Evolutionary conservation across 1,140 invertebrate genomes (phyloP).

Genomic region (Drosophila arawakana): DNA sequence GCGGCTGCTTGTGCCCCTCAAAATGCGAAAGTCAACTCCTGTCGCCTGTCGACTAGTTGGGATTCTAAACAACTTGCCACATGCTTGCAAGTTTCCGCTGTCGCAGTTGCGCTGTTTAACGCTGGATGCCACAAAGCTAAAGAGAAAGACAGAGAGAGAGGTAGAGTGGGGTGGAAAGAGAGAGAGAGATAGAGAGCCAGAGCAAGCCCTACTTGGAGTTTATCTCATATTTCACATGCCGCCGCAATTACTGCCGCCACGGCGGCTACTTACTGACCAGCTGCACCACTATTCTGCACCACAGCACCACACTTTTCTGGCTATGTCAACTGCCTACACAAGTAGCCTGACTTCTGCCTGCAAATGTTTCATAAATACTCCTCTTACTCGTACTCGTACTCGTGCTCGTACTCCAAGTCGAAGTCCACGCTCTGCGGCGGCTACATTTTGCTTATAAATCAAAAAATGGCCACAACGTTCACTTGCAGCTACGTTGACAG

Average conservation of each 20-base stretch:
- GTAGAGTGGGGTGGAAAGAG: no score
- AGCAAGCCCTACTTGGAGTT: conserved; percentile 74
- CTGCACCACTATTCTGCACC: conserved; percentile 24
- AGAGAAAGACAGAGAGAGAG: no score
- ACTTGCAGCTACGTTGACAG: conserved; percentile 71
- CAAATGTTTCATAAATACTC: conserved; percentile 82
- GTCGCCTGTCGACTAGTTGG: conserved; percentile 56
- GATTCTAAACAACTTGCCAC: conserved; percentile 81
- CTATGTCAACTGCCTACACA: conserved; percentile 76
- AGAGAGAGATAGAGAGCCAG: no score
- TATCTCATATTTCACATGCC: conserved; percentile 83
- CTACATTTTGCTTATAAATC: conserved; percentile 82
- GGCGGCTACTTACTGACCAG: conserved; percentile 65
- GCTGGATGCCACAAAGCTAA: conserved; percentile 20
- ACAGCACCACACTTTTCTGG: conserved; percentile 34
- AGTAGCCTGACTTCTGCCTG: conserved; percentile 64
- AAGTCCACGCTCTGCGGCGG: conserved; percentile 43
- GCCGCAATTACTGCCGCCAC: conserved; percentile 76
- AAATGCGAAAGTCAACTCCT: conserved; percentile 14
- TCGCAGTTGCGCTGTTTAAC: conserved; percentile 12
- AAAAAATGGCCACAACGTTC: conserved; percentile 73
- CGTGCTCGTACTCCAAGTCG: background rate
- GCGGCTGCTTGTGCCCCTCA: background rate
- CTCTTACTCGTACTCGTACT: background rate
- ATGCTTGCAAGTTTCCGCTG: conserved; percentile 67